Evolutionary conservation across 2,888 invertebrate genomes (phyloP).

Genomic region (Andricus curvator): DNA sequence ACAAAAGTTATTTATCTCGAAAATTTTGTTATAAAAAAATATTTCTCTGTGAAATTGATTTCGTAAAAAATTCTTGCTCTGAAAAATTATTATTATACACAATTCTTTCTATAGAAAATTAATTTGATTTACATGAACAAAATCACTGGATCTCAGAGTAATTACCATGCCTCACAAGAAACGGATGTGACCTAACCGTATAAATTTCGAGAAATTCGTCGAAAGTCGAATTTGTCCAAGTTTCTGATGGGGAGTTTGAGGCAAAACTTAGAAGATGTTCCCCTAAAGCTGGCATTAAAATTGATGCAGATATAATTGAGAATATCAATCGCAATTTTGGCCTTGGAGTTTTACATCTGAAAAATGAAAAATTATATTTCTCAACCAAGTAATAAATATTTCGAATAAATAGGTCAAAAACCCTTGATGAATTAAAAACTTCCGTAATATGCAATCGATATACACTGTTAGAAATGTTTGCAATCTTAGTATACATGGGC

Average conservation of each 20-base stretch:
- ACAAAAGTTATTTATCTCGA: no score
- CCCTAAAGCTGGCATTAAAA: conserved; percentile 66
- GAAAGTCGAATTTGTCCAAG: conserved; percentile 63
- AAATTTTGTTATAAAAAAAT: no score
- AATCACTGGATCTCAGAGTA: background rate
- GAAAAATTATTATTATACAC: no score
- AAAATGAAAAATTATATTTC: background rate
- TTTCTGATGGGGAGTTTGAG: conserved; percentile 58
- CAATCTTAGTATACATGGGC: no score
- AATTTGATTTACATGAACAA: background rate
- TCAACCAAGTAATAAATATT: no score
- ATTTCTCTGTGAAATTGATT: no score
- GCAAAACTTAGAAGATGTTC: conserved; percentile 73
- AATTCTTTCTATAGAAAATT: no score
- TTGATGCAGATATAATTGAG: conserved; percentile 57
- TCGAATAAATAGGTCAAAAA: no score
- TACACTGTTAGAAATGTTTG: no score
- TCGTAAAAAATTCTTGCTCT: no score
- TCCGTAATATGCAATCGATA: no score
- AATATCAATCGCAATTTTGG: conserved; percentile 70
- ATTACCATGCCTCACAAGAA: conserved; percentile 69
- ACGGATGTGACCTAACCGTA: conserved; percentile 67
- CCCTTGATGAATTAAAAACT: no score
- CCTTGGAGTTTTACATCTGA: conserved; percentile 63
- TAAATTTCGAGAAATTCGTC: conserved; percentile 66